These are phyloP conservation scores for Gila robusta DNA, from an alignment of 2,797 vertebrate species.

Conservation along the genomic window DNA sequence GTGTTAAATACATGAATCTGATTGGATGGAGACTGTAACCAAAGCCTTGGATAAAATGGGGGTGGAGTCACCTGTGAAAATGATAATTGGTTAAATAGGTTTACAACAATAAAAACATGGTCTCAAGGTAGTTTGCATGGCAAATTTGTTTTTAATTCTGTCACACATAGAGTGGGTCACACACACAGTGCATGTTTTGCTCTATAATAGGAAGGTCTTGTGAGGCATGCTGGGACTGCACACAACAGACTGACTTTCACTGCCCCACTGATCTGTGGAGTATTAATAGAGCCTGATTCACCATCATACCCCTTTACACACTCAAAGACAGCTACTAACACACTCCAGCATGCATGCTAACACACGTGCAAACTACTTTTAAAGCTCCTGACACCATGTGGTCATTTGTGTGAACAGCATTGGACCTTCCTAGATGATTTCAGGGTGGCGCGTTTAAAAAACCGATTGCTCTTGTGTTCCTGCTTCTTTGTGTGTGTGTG, in stretches of 20 bases:
- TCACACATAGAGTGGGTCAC: conserved; percentile 48
- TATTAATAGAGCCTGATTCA: conserved; percentile 64
- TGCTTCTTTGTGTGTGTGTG: not conserved
- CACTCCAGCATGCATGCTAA: conserved; percentile 66
- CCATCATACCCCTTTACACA: conserved; percentile 51
- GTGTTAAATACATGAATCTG: conserved; percentile 31
- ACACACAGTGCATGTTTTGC: conserved; percentile 58
- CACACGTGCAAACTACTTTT: not conserved
- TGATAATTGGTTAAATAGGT: conserved; percentile 2
- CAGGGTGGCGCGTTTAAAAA: conserved; percentile 17
- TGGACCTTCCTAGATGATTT: not conserved
- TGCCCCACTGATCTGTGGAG: conserved; percentile 58
- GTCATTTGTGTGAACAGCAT: conserved; percentile 56
- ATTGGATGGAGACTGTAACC: conserved; percentile 47
- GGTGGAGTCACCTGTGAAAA: conserved; percentile 44
- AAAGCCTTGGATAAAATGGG: conserved; percentile 16
- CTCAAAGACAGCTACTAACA: conserved; percentile 36
- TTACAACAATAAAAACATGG: not conserved
- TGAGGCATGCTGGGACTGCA: conserved; percentile 66
- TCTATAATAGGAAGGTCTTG: conserved; percentile 59
- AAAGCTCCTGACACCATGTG: conserved; percentile 72
- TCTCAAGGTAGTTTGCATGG: not conserved
- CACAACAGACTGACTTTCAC: conserved; percentile 71
- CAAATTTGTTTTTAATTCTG: conserved; percentile 19
- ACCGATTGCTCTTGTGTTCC: not conserved